Conservation (phyloP, 2,113 vertebrate species). For the Prionailurus viverrinus region DNA sequence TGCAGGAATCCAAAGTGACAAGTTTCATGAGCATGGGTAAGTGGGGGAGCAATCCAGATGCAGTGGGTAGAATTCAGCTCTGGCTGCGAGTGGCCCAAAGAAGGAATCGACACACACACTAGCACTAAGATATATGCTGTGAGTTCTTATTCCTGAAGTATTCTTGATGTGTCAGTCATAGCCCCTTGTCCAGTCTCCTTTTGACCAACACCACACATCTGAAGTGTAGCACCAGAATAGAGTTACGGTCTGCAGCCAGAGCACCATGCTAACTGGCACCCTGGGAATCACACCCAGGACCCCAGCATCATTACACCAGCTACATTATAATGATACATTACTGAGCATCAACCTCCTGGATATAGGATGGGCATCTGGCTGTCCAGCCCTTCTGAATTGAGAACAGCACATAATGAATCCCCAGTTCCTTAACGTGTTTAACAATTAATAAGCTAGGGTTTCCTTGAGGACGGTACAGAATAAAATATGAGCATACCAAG, state of each 20-base stretch:
- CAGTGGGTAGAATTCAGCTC: neutral
- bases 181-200: neutral
- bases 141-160: neutral
- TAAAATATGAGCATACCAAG: constrained; percentile 60
- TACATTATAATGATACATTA: constrained; percentile 64
- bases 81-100: neutral
- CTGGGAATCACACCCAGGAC: constrained; percentile 60
- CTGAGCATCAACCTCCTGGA: constrained; percentile 47
- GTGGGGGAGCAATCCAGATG: neutral
- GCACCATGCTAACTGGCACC: constrained; percentile 28
- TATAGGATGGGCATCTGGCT: constrained; percentile 59
- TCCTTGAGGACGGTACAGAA: constrained; percentile 70
- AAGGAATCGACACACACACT: rapidly evolving
- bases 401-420: constrained; percentile 58
- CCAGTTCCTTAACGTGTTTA: constrained; percentile 54
- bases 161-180: neutral
- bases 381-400: constrained; percentile 48
- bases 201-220: neutral
- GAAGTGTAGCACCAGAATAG: neutral
- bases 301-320: constrained; percentile 45
- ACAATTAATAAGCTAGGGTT: constrained; percentile 73
- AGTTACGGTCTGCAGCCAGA: constrained; percentile 9
- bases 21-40: neutral
- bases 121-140: neutral
- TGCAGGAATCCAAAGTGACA: neutral